Evolutionary conservation across 2,113 vertebrate genomes (phyloP).

Genomic region (Mormyrus lacerda): DNA sequence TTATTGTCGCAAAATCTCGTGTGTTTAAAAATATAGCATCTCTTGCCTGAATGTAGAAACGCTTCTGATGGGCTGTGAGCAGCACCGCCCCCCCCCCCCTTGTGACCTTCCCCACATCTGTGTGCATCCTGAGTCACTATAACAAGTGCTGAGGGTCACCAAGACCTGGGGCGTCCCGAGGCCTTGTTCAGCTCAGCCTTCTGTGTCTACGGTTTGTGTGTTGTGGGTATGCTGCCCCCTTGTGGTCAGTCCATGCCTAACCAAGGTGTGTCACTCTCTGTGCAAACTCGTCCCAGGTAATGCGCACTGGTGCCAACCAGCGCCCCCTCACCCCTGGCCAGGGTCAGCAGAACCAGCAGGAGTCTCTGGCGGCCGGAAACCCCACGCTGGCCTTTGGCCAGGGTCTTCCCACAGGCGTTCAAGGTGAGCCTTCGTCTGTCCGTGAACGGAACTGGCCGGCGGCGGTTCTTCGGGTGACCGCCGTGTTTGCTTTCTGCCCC

Average conservation of each 20-base stretch:
- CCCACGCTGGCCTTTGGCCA: conserved; percentile 85
- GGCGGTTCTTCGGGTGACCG: background rate
- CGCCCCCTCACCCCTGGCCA: conserved; percentile 90
- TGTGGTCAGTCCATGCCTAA: background rate
- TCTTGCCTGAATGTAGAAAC: background rate
- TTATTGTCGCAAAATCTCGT: background rate
- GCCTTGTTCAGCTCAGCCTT: background rate
- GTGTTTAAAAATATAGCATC: background rate
- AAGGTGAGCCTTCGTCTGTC: conserved; percentile 61
- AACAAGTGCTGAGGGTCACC: background rate
- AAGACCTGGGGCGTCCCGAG: background rate
- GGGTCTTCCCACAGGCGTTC: conserved; percentile 81
- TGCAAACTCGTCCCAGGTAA: conserved; percentile 63
- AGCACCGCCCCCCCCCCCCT: too few relatives aligned
- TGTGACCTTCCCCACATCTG: too few relatives aligned
- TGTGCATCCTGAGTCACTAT: too few relatives aligned
- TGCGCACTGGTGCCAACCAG: conserved; percentile 82
- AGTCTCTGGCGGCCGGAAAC: conserved; percentile 82
- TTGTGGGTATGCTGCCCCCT: background rate
- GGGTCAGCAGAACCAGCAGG: conserved; percentile 89
- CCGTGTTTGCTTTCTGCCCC: background rate
- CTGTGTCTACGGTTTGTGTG: background rate
- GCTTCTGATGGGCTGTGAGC: background rate
- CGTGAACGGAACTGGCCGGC: background rate
- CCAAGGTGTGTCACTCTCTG: background rate